Evolutionary conservation across 2,888 invertebrate genomes (phyloP).

Genomic region (Melanostoma scalare): DNA sequence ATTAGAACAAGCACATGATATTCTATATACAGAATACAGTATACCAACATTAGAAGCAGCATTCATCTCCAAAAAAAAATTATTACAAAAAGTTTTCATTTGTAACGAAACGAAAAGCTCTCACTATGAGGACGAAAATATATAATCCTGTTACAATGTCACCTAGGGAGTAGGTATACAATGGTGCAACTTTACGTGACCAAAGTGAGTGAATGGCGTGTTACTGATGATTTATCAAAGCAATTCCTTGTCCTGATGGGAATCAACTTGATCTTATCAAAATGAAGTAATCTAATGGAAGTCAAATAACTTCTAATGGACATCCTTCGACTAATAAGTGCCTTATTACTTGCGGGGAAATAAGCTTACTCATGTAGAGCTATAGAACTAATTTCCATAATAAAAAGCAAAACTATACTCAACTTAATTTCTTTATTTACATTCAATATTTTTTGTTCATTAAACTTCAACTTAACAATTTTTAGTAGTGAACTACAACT

Average conservation of each 20-base stretch:
- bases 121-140: constrained; percentile 23
- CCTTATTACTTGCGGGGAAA: too few relatives aligned
- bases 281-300: constrained; percentile 65
- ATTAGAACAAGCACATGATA: too few relatives aligned
- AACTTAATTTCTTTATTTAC: too few relatives aligned
- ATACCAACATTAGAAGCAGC: too few relatives aligned
- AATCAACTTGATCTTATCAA: constrained; percentile 69
- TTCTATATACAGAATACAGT: too few relatives aligned
- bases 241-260: constrained; percentile 58
- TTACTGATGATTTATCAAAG: constrained; percentile 68
- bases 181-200: constrained; percentile 65
- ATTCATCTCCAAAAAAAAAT: constrained; percentile 6
- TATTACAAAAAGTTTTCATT: constrained; percentile 1
- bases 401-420: too few relatives aligned
- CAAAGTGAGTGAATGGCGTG: constrained; percentile 71
- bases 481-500: too few relatives aligned
- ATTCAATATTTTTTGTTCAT: too few relatives aligned
- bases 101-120: constrained; percentile 19
- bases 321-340: constrained; percentile 66
- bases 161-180: constrained; percentile 57
- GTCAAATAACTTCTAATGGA: constrained; percentile 70
- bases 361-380: too few relatives aligned
- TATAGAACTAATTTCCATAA: too few relatives aligned
- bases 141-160: constrained; percentile 41
- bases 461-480: too few relatives aligned